These are phyloP conservation scores for Tuberolachnus salignus DNA, from an alignment of 2,888 invertebrate genomes.

Conservation along the genomic window DNA sequence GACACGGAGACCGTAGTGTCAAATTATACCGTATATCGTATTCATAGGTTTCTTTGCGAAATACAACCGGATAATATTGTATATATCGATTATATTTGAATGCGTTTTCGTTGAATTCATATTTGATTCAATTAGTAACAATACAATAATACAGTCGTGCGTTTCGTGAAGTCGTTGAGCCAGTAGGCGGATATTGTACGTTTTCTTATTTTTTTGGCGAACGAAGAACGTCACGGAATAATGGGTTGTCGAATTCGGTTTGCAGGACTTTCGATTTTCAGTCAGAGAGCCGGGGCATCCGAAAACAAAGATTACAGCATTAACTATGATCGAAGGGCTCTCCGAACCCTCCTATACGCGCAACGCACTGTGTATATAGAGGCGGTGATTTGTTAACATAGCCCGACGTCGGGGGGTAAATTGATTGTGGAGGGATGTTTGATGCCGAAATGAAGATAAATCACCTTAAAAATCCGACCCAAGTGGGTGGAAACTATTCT, in stretches of 20 bases:
- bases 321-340: slow-evolving; percentile 55
- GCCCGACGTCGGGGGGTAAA: slow-evolving; percentile 50
- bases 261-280: slow-evolving; percentile 31
- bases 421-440: slow-evolving; percentile 56
- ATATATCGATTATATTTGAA: too few relatives aligned
- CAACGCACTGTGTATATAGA: not conserved
- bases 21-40: too few relatives aligned
- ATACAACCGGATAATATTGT: too few relatives aligned
- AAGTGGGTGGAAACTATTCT: slow-evolving; percentile 55
- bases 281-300: not conserved
- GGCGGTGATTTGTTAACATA: slow-evolving; percentile 56
- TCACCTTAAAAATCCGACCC: slow-evolving; percentile 47
- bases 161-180: not conserved
- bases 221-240: slow-evolving; percentile 14
- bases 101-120: too few relatives aligned
- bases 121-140: too few relatives aligned
- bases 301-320: slow-evolving; percentile 49
- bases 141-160: too few relatives aligned
- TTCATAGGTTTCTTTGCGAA: too few relatives aligned
- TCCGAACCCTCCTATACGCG: slow-evolving; percentile 18
- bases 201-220: not conserved
- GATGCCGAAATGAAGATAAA: slow-evolving; percentile 56
- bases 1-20: too few relatives aligned
- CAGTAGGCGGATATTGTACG: not conserved
- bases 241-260: slow-evolving; percentile 40